A percentile compares a stretch with the other conserved stretches of the same genome.
These are phyloP conservation scores for Sinonovacula constricta DNA, from an alignment of 1,140 invertebrate species.

Conservation along the genomic window DNA sequence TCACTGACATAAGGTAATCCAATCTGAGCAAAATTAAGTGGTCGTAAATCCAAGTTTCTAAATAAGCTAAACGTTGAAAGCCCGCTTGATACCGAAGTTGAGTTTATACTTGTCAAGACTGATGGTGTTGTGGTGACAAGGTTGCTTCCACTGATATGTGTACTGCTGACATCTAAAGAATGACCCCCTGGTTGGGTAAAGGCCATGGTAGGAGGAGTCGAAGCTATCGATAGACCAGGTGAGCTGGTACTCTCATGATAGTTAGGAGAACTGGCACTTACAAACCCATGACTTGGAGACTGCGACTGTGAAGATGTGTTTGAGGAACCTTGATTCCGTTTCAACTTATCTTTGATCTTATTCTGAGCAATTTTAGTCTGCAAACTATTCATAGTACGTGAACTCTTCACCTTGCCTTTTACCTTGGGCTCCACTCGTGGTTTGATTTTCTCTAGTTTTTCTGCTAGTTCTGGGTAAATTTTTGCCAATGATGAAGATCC, in stretches of 20 bases:
- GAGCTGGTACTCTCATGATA: constrained; percentile 47
- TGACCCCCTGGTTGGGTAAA: not conserved
- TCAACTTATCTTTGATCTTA: constrained; percentile 80
- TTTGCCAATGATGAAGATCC: constrained; percentile 68
- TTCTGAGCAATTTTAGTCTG: constrained; percentile 81
- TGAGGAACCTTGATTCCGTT: constrained; percentile 72
- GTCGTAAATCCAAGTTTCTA: constrained; percentile 29
- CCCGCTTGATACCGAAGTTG: constrained; percentile 10
- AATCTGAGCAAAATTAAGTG: constrained; percentile 26
- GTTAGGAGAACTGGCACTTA: constrained; percentile 35
- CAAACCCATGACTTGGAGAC: constrained; percentile 55
- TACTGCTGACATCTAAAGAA: constrained; percentile 4
- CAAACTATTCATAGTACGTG: constrained; percentile 80
- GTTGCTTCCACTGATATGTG: no score
- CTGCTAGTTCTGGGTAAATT: constrained; percentile 77
- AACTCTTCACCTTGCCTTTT: constrained; percentile 74
- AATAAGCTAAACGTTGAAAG: constrained; percentile 37
- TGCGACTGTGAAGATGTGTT: constrained; percentile 59
- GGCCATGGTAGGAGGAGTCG: not conserved
- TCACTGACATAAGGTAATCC: constrained; percentile 38
- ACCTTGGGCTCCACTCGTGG: constrained; percentile 66
- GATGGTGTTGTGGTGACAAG: not conserved
- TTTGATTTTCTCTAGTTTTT: constrained; percentile 75
- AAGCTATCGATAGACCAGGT: constrained; percentile 10
- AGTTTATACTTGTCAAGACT: not conserved